Conservation (phyloP, 2,888 invertebrate genomes). For the Eupeodes luniger region DNA sequence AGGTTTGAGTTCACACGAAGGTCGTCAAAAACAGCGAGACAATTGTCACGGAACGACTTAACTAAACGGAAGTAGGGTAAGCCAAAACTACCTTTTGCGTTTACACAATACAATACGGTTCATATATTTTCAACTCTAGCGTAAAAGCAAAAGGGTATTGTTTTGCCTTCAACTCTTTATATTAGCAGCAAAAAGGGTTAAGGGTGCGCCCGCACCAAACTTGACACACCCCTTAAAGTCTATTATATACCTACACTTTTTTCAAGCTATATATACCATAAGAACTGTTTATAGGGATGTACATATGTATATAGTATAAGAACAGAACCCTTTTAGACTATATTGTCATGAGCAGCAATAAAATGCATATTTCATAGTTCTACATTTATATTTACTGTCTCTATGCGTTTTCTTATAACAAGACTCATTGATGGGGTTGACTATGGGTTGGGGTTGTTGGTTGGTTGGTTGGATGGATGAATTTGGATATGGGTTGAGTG, state of each 20-base stretch:
- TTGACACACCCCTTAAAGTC: conserved; percentile 49
- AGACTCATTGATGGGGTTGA: neutral
- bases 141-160: conserved; percentile 51
- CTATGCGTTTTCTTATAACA: neutral
- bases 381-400: conserved; percentile 45
- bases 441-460: neutral
- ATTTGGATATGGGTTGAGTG: conserved; percentile 24
- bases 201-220: conserved; percentile 50
- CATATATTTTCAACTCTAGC: conserved; percentile 49
- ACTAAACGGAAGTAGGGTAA: conserved; percentile 51
- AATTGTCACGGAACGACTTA: conserved; percentile 53
- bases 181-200: conserved; percentile 52
- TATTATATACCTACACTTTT: conserved; percentile 16
- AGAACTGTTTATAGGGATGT: neutral
- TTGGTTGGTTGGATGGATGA: conserved; percentile 1
- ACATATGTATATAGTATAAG: conserved; percentile 15
- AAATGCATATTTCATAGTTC: conserved; percentile 64
- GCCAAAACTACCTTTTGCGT: conserved; percentile 31
- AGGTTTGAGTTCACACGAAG: conserved; percentile 40
- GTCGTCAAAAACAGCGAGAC: conserved; percentile 30
- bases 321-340: conserved; percentile 37
- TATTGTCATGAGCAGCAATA: conserved; percentile 62
- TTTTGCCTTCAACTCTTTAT: conserved; percentile 57
- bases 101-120: neutral
- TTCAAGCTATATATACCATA: neutral